A percentile compares a stretch with the other conserved stretches of the same genome.
phyloP scores from a whole-genome alignment of 2,888 invertebrate genomes.

The Pandemis corylana region DNA sequence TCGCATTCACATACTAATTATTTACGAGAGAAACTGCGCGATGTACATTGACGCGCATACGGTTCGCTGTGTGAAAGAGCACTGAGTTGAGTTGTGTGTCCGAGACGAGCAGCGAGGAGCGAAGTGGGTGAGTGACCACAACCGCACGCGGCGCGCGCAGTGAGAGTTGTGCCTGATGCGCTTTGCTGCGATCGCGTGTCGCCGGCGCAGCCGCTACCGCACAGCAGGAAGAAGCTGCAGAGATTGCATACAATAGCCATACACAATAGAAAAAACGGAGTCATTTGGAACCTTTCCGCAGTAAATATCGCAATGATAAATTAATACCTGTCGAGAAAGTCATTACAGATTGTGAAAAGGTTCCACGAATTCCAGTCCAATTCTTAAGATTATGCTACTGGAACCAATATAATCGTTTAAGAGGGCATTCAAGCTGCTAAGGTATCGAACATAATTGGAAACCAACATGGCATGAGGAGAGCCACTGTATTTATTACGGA shows the following conservation, averaged over 20 bases:
- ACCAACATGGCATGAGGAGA: too few relatives aligned
- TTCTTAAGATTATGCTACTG: not conserved
- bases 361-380: not conserved
- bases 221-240: conserved; percentile 69
- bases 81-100: conserved; percentile 65
- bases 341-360: too few relatives aligned
- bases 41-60: conserved; percentile 69
- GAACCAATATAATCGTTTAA: not conserved
- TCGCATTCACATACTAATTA: conserved; percentile 81
- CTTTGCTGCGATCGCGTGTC: conserved; percentile 57
- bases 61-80: conserved; percentile 66
- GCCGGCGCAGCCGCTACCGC: conserved; percentile 55
- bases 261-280: not conserved
- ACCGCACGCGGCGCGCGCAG: conserved; percentile 82
- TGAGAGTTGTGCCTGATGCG: conserved; percentile 73
- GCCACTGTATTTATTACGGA: too few relatives aligned
- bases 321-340: not conserved
- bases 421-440: not conserved
- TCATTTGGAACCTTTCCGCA: not conserved
- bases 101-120: conserved; percentile 48
- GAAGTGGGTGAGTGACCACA: conserved; percentile 68
- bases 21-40: conserved; percentile 75
- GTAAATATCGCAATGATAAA: not conserved
- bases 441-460: too few relatives aligned
- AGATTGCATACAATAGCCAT: conserved; percentile 47